phyloP scores from a whole-genome alignment of 2,797 vertebrate genomes.

The Erethizon dorsatum region DNA sequence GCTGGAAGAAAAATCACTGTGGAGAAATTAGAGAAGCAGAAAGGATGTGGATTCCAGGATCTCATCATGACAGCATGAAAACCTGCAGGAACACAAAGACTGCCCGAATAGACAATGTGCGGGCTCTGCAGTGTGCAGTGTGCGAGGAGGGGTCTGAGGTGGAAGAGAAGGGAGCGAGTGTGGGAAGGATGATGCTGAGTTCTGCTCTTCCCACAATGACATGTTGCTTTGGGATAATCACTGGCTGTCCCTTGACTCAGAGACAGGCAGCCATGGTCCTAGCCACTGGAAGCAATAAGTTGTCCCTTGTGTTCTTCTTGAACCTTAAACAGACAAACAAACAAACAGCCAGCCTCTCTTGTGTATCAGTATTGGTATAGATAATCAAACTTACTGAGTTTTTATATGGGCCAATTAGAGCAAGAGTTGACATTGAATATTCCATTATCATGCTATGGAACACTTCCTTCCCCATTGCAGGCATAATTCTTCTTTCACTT shows the following conservation, averaged over 20 bases:
- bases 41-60: neutral
- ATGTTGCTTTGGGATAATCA: neutral
- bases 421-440: neutral
- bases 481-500: neutral
- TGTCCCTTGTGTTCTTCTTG: neutral
- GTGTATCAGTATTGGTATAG: neutral
- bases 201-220: neutral
- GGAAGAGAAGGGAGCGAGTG: no score
- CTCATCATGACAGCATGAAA: neutral
- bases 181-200: no score
- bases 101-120: neutral
- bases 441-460: neutral
- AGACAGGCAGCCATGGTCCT: neutral
- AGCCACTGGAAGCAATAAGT: neutral
- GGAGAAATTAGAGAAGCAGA: neutral
- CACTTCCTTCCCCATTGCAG: no score
- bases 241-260: neutral
- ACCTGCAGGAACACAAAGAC: neutral
- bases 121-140: neutral
- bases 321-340: neutral
- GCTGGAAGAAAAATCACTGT: no score
- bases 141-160: neutral
- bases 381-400: neutral
- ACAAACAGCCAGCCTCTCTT: neutral
- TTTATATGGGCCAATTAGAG: neutral